Conservation (phyloP, 2,888 invertebrate species). For the Galerucella calmariensis region DNA sequence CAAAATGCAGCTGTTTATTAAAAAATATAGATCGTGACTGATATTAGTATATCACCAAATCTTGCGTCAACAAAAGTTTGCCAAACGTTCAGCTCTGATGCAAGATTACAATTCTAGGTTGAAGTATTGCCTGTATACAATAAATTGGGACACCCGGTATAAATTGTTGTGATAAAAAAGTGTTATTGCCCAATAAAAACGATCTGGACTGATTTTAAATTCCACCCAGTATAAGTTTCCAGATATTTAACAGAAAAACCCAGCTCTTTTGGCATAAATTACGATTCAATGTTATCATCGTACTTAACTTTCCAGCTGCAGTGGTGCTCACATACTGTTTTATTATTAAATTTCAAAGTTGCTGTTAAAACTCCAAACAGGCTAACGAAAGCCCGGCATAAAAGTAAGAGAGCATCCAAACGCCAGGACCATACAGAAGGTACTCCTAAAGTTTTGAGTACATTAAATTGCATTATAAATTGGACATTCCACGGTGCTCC, state of each 20-base stretch:
- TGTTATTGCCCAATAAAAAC: not conserved
- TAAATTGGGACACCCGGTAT: too few species aligned
- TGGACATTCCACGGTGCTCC: conserved; percentile 35
- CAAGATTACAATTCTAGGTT: too few species aligned
- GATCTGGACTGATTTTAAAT: too few species aligned
- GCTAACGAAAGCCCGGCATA: conserved; percentile 17
- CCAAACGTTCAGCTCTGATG: too few species aligned
- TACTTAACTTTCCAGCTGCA: not conserved
- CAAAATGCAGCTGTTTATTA: too few species aligned
- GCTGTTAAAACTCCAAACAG: conserved; percentile 19
- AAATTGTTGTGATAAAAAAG: not conserved
- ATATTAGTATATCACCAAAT: too few species aligned
- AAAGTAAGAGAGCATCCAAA: conserved; percentile 28
- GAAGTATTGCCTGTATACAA: too few species aligned
- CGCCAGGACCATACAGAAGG: conserved; percentile 30
- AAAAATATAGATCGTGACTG: too few species aligned
- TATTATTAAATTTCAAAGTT: conserved; percentile 20
- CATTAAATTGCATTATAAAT: conserved; percentile 47
- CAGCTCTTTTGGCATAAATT: not conserved
- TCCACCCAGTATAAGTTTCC: not conserved
- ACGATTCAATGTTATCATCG: not conserved
- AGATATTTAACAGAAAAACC: not conserved
- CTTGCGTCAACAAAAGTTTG: too few species aligned
- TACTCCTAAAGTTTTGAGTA: conserved; percentile 31
- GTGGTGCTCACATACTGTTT: conserved; percentile 13